Base-by-base conservation (phyloP, 2,113 vertebrate genomes). In the Bostrychus sinensis region DNA sequence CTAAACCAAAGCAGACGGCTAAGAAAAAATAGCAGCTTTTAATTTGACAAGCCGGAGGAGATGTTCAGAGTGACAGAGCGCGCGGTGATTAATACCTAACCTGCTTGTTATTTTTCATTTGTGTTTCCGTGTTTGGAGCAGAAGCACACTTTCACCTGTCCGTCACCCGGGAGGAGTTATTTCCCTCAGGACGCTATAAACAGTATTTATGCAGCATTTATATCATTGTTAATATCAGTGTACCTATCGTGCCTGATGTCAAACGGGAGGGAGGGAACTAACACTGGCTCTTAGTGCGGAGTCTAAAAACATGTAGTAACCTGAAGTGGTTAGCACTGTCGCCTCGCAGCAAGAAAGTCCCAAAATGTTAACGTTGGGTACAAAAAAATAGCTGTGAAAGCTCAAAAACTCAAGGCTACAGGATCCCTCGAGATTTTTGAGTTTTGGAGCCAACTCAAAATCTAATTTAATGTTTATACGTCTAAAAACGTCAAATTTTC, bases 41-140 rank as follows among this genome's bases (percentile, higher is more conserved):
- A 38, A 77, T 59, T 59, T 62, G 58, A 78, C 57, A 46, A 3
- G 2, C 8, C n/a, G 46, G 25, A 62, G 62, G 41, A 30, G 39
- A 48, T 13, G 1, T 2, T 17, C 43, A 9, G 73, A 60, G 69
- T 66, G 59, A 77, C 22, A 12, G 54, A 39, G 42, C 70, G 28
- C 42, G 54, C 63, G 34, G 66, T 70, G 25, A 72, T 58, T 69
- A 68, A 43, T 10, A 43, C 43, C 12, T 26, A 43, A 61, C 13
- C 19, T 57, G 50, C 62, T 80, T 53, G 66, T 75, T 72, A 72
- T 74, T 42, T 75, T 48, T 58, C 6, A 69, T 67, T 66, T 70
- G 54, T 63, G 54, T 63, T 74, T 63, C 57, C 25, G 53, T 43
- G 46, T 59, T 43, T 36, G 46, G 30, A 37, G 25, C 37, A 25